phyloP scores from a whole-genome alignment of 2,113 vertebrate genomes.

The Pitta sordida region DNA sequence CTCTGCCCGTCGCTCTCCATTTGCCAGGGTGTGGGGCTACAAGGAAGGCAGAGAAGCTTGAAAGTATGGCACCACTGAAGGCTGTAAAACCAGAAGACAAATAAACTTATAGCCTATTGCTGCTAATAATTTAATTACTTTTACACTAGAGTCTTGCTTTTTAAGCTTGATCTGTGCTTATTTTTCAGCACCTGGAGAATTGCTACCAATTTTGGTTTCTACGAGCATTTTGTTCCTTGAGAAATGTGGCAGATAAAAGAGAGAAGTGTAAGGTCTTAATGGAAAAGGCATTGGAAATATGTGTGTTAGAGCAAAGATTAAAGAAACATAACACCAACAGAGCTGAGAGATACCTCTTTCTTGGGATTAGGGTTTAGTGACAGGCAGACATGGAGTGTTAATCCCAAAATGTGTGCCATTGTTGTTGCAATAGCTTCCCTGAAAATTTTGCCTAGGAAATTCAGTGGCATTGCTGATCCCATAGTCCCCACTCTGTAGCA shows the following conservation, averaged over 20 bases:
- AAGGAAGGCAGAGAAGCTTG: neutral
- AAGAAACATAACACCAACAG: neutral
- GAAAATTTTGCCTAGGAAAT: neutral
- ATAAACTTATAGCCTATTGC: neutral
- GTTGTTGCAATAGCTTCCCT: neutral
- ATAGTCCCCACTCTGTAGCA: neutral
- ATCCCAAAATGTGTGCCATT: neutral
- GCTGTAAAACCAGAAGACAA: neutral
- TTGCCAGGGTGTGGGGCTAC: too few relatives aligned
- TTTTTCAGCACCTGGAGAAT: neutral
- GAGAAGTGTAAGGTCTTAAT: neutral
- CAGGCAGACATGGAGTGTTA: neutral
- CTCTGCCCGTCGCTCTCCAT: neutral
- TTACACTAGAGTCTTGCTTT: neutral
- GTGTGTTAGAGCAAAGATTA: neutral
- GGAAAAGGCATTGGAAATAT: neutral
- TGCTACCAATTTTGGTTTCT: neutral
- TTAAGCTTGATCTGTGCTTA: neutral
- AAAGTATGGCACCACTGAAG: neutral
- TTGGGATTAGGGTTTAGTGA: neutral
- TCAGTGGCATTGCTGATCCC: neutral
- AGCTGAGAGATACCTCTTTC: neutral
- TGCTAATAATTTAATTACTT: neutral
- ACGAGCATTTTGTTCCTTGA: neutral
- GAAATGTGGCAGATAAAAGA: neutral